Base-by-base conservation (phyloP, 1,140 invertebrate genomes). In the Pseudobourletiella spinata region DNA sequence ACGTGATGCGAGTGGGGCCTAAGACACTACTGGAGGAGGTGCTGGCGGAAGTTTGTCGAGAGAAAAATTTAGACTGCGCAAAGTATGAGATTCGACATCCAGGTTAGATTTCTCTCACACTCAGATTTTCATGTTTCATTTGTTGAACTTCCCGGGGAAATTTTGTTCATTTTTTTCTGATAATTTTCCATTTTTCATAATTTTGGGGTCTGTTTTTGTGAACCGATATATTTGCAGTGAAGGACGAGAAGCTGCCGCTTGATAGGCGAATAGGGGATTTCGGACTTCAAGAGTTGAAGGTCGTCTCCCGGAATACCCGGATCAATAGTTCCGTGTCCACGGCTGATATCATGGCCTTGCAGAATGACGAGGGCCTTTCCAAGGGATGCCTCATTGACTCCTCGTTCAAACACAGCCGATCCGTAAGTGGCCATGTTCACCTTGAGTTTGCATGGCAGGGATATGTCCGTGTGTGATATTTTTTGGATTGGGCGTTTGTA, bases 31-130 rank as follows among this genome's bases (percentile, higher is more conserved):
- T 90, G 32, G 76, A 81, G 56, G 82, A 87, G 69, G 81, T 87
- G 46, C 78, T 89, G 64, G 75, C 79, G 25, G 81, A 85, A 72
- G 84, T 89, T 3, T 91, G 89, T 70, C 78, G 80, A n/a, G 88
- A 91, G 70, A 90, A 89, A 73, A 82, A 84, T 74, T 74, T 91
- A 60, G 86, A 90, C 73, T 76, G 80, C 15, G 72, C 78, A 24
- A 85, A 85, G 71, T 89, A 90, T 73, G 85, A 87, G 72, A 82
- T 93, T 57, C 79, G 86, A 62, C 85, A 88, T 79, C 87, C 88
- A 75, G 81, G 84, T 84, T 74, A 80, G 74, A n/a, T 48, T 48
- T 14, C 22, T 48, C 22, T n/a, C 35, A 8, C n/a, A 11, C 35
- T 39, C n/a, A n/a, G n/a, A n/a, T 67, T 0, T 24, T 44, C 28